A percentile compares a stretch with the other conserved stretches of the same genome.
These are phyloP conservation scores for Rhorus exstirpatorius DNA, from an alignment of 2,888 invertebrate species.

Conservation along the genomic window DNA sequence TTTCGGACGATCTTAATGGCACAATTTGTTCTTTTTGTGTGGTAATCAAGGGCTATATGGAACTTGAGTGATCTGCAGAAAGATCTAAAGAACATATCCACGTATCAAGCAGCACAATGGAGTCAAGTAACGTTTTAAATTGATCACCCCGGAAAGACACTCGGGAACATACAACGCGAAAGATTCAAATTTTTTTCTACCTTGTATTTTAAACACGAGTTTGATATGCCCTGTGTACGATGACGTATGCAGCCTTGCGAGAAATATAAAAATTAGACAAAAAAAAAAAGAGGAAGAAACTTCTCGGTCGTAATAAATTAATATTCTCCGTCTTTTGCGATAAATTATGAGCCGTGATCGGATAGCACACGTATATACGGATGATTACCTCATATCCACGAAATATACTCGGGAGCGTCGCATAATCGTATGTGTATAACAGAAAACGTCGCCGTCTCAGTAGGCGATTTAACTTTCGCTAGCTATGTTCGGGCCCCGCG, in stretches of 20 bases:
- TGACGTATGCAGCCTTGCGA: not conserved
- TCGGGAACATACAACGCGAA: too few relatives aligned
- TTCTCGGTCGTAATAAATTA: conserved; percentile 26
- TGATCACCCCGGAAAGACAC: too few relatives aligned
- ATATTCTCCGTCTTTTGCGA: conserved; percentile 44
- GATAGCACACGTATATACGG: conserved; percentile 25
- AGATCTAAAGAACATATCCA: too few relatives aligned
- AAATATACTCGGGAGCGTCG: conserved; percentile 49
- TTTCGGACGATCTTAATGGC: too few relatives aligned
- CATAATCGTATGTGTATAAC: conserved; percentile 54
- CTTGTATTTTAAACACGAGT: too few relatives aligned
- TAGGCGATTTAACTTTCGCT: conserved; percentile 71
- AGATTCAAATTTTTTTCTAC: too few relatives aligned
- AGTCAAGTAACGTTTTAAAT: too few relatives aligned
- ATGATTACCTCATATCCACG: conserved; percentile 68
- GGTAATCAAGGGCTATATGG: too few relatives aligned
- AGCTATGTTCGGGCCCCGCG: conserved; percentile 55
- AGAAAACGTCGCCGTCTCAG: conserved; percentile 42
- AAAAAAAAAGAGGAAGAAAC: not conserved
- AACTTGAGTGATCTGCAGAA: too few relatives aligned
- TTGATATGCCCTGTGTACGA: too few relatives aligned
- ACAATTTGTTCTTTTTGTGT: too few relatives aligned
- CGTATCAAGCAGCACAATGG: too few relatives aligned
- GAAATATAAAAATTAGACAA: not conserved
- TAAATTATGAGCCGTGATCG: conserved; percentile 67